Conservation (phyloP, 2,797 vertebrate genomes). For the Podarcis siculus region DNA sequence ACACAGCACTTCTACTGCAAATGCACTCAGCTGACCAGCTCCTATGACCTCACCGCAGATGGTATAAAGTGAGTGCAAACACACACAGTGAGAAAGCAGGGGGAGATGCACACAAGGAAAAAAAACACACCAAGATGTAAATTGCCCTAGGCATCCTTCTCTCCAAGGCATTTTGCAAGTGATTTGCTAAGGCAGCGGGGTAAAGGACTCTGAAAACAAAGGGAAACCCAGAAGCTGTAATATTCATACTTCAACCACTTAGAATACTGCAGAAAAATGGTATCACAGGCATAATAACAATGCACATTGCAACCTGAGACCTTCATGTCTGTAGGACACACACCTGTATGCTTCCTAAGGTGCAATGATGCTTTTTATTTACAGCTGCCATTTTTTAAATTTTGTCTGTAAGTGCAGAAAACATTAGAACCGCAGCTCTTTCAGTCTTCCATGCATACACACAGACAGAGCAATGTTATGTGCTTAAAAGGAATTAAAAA, state of each 20-base stretch:
- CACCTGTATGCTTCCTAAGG: neutral
- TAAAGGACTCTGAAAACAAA: neutral
- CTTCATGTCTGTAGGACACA: neutral
- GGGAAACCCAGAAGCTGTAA: neutral
- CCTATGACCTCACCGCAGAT: conserved; percentile 60
- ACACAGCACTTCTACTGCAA: conserved; percentile 68
- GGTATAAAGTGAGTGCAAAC: conserved; percentile 52
- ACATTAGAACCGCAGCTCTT: neutral
- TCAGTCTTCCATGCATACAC: no score
- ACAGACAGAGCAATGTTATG: neutral
- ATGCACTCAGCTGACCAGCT: conserved; percentile 46
- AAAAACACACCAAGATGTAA: neutral
- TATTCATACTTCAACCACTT: neutral
- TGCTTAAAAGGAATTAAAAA: neutral
- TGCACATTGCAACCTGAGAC: neutral
- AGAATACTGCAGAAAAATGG: neutral
- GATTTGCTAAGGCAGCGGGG: neutral
- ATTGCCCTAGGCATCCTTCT: neutral
- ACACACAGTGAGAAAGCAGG: neutral
- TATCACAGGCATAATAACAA: neutral
- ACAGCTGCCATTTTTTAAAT: neutral
- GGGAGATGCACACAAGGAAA: neutral
- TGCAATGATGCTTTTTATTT: neutral
- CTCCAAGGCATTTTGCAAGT: neutral
- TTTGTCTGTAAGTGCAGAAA: neutral